Evolutionary conservation across 2,797 vertebrate genomes (phyloP).

Genomic region (Geotria australis): DNA sequence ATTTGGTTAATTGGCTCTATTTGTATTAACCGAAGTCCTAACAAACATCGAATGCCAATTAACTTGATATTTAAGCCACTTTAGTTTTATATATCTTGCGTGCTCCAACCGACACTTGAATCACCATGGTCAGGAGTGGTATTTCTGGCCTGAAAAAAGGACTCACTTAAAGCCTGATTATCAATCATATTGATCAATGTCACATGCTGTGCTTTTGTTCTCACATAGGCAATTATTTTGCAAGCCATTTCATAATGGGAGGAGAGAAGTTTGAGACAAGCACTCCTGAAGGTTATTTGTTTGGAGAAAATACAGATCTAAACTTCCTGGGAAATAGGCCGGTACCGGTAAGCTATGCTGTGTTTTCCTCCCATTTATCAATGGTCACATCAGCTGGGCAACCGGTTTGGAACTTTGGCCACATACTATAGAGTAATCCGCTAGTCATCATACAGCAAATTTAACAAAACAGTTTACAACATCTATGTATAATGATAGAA

Average conservation of each 20-base stretch:
- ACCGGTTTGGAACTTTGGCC: too few relatives aligned
- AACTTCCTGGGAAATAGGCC: conserved; percentile 88
- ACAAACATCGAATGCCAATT: too few relatives aligned
- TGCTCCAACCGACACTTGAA: neutral
- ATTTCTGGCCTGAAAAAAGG: too few relatives aligned
- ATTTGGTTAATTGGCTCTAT: too few relatives aligned
- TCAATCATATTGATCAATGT: neutral
- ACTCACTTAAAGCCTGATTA: too few relatives aligned
- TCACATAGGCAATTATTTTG: conserved; percentile 63
- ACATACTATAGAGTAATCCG: too few relatives aligned
- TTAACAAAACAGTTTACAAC: too few relatives aligned
- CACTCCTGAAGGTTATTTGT: conserved; percentile 83
- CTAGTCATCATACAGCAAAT: too few relatives aligned
- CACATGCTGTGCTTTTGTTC: conserved; percentile 1
- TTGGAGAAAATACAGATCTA: conserved; percentile 90
- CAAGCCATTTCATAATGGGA: conserved; percentile 96
- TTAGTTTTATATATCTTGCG: neutral
- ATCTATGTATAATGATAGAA: too few relatives aligned
- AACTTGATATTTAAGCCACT: neutral
- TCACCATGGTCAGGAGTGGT: neutral
- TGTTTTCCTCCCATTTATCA: too few relatives aligned
- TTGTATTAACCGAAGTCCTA: too few relatives aligned
- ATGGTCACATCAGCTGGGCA: too few relatives aligned
- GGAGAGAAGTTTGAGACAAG: conserved; percentile 95
- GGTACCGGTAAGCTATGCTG: conserved; percentile 28